Percentiles rank a stretch among this genome's conserved stretches.
These are phyloP conservation scores for Megaceryle alcyon DNA, from an alignment of 2,797 vertebrate species.

Conservation along the genomic window DNA sequence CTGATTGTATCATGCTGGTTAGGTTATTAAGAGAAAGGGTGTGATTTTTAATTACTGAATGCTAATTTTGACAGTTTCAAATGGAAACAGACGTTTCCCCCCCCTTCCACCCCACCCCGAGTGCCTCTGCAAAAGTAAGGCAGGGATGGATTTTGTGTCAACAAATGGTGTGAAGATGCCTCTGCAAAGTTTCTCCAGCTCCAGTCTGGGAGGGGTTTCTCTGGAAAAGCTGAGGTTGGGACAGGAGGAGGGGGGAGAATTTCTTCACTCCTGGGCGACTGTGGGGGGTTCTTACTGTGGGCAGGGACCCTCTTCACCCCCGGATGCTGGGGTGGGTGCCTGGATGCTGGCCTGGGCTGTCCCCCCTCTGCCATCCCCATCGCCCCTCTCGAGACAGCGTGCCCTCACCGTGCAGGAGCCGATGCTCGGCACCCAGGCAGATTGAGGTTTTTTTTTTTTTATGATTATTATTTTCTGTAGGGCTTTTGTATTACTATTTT, in stretches of 20 bases:
- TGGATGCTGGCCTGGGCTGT: not conserved
- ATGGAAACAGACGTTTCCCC: constrained; percentile 82
- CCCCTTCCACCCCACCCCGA: constrained; percentile 43
- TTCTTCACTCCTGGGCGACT: not conserved
- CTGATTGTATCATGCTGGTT: constrained; percentile 88
- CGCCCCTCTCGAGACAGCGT: fast-evolving
- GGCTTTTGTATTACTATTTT: no score
- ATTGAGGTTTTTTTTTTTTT: not conserved
- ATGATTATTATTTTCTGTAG: not conserved
- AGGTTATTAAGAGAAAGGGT: constrained; percentile 89
- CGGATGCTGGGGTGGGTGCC: not conserved
- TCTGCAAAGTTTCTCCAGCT: constrained; percentile 45
- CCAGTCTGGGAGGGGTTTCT: not conserved
- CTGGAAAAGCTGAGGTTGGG: not conserved
- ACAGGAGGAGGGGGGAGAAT: not conserved
- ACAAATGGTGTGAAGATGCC: constrained; percentile 45
- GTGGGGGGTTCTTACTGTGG: fast-evolving
- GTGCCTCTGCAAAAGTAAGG: constrained; percentile 75
- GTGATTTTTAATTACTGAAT: constrained; percentile 89
- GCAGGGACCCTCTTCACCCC: fast-evolving
- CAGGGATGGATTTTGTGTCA: constrained; percentile 58
- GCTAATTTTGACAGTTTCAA: constrained; percentile 88
- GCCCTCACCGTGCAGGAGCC: fast-evolving
- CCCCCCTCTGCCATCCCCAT: not conserved
- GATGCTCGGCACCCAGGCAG: fast-evolving